Percentiles rank a stretch among this genome's conserved stretches.
Conservation (phyloP, 2,888 invertebrate species). For the Phanerotoma sp. region DNA sequence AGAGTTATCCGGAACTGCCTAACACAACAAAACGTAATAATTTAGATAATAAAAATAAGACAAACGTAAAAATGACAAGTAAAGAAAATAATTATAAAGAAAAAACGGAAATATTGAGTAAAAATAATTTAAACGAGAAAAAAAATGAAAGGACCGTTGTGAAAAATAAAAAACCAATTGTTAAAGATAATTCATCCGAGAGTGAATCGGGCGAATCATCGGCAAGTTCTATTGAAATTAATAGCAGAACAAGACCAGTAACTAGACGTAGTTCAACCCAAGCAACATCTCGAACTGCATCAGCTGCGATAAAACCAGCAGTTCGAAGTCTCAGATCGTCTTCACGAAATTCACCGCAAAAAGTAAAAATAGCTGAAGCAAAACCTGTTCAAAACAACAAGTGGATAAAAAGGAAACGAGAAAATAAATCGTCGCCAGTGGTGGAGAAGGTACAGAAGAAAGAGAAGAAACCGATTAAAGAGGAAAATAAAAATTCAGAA, state of each 20-base stretch:
- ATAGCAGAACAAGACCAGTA: constrained; percentile 41
- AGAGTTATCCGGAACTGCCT: constrained; percentile 69
- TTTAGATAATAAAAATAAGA: constrained; percentile 63
- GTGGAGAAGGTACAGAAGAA: constrained; percentile 26
- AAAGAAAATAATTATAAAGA: constrained; percentile 62
- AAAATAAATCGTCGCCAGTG: constrained; percentile 6
- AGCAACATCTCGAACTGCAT: no score
- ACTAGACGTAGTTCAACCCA: constrained; percentile 42
- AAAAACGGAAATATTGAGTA: constrained; percentile 33
- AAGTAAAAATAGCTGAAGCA: constrained; percentile 1
- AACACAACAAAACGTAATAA: constrained; percentile 65
- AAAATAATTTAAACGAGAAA: constrained; percentile 32
- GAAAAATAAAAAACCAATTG: constrained; percentile 31
- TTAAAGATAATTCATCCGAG: constrained; percentile 38
- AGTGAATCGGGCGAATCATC: constrained; percentile 51
- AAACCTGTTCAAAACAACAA: not conserved
- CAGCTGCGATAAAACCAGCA: constrained; percentile 38
- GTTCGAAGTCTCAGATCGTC: constrained; percentile 45
- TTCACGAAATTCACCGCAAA: constrained; percentile 36
- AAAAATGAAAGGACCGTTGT: constrained; percentile 39
- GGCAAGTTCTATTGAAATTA: constrained; percentile 45
- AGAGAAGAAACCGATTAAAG: constrained; percentile 35
- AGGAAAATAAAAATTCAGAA: constrained; percentile 58
- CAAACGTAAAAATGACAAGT: constrained; percentile 61
- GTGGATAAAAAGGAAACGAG: constrained; percentile 16